Conservation (phyloP, 2,797 vertebrate genomes). For the Anableps anableps region DNA sequence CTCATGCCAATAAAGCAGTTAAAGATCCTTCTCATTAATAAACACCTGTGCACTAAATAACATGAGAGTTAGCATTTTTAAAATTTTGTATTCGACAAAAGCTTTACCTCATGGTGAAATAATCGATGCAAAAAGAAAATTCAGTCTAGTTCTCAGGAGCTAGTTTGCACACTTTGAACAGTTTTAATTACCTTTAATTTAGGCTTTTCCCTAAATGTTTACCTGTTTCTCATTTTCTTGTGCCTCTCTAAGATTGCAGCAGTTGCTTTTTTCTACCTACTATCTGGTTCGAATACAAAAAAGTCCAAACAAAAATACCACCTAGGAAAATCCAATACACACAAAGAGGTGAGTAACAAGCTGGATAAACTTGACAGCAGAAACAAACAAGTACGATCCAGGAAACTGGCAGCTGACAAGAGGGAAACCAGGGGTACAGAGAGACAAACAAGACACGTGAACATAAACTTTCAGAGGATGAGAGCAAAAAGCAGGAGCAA, state of each 20-base stretch:
- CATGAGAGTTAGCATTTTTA: not conserved
- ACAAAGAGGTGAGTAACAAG: conserved; percentile 3
- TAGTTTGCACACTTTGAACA: not conserved
- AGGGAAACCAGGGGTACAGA: not conserved
- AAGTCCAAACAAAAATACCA: not conserved
- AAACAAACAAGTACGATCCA: conserved; percentile 1
- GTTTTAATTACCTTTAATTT: not conserved
- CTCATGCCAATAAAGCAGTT: not conserved
- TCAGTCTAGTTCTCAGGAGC: not conserved
- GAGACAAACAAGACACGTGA: not conserved
- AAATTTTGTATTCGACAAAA: not conserved
- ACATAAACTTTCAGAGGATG: conserved; percentile 4
- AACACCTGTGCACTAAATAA: not conserved
- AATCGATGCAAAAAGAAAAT: not conserved
- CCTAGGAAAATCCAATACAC: not conserved
- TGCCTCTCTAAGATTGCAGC: not conserved
- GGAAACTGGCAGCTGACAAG: conserved; percentile 4
- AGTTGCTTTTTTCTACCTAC: not conserved
- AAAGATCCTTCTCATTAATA: not conserved
- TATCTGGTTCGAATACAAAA: not conserved
- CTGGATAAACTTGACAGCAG: conserved; percentile 1
- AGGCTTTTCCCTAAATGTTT: not conserved
- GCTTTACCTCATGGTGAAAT: not conserved
- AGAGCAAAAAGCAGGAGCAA: not conserved
- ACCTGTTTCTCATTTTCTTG: not conserved